Conservation (phyloP, 2,113 vertebrate genomes). For the Coturnix japonica region DNA sequence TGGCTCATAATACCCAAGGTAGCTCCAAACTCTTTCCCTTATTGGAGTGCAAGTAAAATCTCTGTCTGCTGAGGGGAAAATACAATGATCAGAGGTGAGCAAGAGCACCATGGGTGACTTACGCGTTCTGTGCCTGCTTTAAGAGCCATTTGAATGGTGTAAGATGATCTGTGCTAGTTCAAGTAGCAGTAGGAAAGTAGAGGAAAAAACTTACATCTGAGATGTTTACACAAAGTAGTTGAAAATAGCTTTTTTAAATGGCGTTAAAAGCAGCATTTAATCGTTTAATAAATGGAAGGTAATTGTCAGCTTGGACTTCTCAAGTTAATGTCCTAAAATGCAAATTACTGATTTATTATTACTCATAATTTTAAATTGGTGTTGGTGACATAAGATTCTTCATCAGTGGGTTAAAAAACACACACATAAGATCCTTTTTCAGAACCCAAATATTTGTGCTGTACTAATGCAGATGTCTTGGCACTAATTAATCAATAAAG, state of each 20-base stretch:
- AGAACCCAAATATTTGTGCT: neutral
- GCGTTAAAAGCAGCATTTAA: neutral
- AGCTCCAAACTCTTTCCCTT: neutral
- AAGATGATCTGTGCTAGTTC: neutral
- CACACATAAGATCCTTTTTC: neutral
- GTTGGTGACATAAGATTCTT: neutral
- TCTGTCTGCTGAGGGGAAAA: neutral
- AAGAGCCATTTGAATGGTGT: neutral
- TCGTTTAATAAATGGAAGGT: neutral
- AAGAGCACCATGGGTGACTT: neutral
- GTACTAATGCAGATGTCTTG: accelerated
- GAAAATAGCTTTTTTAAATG: neutral
- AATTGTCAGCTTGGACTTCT: neutral
- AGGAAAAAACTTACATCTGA: neutral
- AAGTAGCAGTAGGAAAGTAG: neutral
- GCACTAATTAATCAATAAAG: neutral
- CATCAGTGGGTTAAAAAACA: neutral
- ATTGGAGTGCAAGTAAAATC: neutral
- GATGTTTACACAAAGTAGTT: neutral
- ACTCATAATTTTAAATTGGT: neutral
- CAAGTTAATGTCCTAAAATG: neutral
- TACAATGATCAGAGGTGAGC: neutral
- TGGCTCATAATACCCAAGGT: neutral
- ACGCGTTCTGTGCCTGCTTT: neutral
- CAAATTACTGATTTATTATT: neutral